These are phyloP conservation scores for Macquaria ambigua DNA, from an alignment of 2,113 vertebrate species.

Conservation along the genomic window DNA sequence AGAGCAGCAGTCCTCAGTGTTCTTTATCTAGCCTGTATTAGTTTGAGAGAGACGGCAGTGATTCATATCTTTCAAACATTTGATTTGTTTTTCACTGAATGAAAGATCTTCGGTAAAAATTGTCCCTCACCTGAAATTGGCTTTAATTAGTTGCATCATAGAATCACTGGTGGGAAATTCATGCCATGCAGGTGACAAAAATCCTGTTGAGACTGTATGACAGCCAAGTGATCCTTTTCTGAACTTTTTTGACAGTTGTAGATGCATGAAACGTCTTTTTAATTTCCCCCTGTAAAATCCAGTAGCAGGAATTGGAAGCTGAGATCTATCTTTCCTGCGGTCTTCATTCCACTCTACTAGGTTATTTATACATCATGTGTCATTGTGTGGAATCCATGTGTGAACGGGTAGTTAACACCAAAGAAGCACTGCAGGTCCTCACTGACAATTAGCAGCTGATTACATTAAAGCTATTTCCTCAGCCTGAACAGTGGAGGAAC, in stretches of 20 bases:
- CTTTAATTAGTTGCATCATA: too few species aligned
- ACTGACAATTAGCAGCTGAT: background rate
- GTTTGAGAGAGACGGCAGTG: too few species aligned
- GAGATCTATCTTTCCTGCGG: background rate
- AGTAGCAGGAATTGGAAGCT: background rate
- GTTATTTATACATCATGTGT: background rate
- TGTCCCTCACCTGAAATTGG: background rate
- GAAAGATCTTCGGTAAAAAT: too few species aligned
- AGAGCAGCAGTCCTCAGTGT: background rate
- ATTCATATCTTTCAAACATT: too few species aligned
- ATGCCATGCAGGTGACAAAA: background rate
- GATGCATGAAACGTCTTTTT: background rate
- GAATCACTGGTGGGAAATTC: background rate
- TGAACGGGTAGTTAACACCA: constrained; percentile 27
- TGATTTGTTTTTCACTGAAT: too few species aligned
- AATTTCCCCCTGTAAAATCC: background rate
- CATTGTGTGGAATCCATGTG: background rate
- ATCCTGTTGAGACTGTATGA: background rate
- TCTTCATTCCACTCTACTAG: background rate
- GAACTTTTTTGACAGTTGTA: background rate
- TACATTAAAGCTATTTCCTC: background rate
- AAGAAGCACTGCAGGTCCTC: background rate
- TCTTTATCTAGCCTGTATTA: background rate
- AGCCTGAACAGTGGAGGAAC: background rate
- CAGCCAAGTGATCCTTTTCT: background rate